Conservation (phyloP, 2,888 invertebrate genomes). For the Hyalella azteca region DNA sequence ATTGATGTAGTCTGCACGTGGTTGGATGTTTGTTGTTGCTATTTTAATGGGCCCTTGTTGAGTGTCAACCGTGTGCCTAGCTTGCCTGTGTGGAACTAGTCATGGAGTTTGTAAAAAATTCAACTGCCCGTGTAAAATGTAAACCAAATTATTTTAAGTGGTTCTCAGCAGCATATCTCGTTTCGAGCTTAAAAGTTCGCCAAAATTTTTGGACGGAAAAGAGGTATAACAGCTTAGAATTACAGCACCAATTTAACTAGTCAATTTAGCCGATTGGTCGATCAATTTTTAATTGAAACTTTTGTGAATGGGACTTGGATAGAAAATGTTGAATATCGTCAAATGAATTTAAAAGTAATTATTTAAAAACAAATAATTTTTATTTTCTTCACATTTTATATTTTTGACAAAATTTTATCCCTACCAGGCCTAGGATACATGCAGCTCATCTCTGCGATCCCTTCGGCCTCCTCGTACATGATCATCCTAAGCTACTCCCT, state of each 20-base stretch:
- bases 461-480: neutral
- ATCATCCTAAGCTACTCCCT: constrained; percentile 75
- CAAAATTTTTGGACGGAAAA: neutral
- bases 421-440: neutral
- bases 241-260: too few species aligned
- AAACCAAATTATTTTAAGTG: neutral
- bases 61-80: too few species aligned
- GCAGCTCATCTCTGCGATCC: neutral
- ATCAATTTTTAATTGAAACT: too few species aligned
- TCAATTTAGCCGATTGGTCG: too few species aligned
- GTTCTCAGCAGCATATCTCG: neutral
- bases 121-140: neutral
- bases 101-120: too few species aligned
- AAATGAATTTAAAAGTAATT: neutral
- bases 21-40: too few species aligned
- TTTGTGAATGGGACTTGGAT: too few species aligned
- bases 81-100: too few species aligned
- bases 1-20: too few species aligned
- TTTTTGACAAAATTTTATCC: neutral
- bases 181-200: neutral
- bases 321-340: too few species aligned
- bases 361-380: neutral
- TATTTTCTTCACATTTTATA: neutral
- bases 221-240: too few species aligned
- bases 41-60: too few species aligned